phyloP scores from a whole-genome alignment of 1,140 invertebrate species.

The Telenomus remus region DNA sequence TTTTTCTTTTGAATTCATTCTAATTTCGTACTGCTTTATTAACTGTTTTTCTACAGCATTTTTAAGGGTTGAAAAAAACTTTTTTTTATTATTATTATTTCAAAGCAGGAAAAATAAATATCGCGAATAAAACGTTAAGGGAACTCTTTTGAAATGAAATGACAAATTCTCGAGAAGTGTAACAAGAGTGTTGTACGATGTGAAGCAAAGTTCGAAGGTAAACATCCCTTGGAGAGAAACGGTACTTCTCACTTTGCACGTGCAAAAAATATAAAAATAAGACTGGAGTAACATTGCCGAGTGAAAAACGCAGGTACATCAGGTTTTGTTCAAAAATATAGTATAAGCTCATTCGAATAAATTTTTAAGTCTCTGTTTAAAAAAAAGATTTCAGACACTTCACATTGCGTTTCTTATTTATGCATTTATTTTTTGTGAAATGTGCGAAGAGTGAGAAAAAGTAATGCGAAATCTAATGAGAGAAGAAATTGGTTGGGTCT shows the following conservation, averaged over 20 bases:
- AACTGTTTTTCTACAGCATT: not conserved
- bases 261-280: conserved; percentile 22
- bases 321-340: not conserved
- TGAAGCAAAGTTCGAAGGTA: conserved; percentile 22
- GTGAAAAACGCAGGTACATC: not conserved
- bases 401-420: no score
- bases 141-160: not conserved
- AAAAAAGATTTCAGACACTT: no score
- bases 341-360: not conserved
- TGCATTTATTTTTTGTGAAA: no score
- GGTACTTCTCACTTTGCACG: conserved; percentile 24
- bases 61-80: not conserved
- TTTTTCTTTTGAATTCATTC: not conserved
- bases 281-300: not conserved
- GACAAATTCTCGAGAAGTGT: conserved; percentile 15
- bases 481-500: no score
- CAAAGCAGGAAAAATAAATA: not conserved
- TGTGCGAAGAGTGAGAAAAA: no score
- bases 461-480: no score
- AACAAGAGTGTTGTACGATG: conserved; percentile 20
- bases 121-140: not conserved
- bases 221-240: conserved; percentile 28
- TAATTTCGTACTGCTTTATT: conserved; percentile 23
- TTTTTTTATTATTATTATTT: not conserved
- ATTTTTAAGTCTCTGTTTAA: no score